A percentile compares a stretch with the other conserved stretches of the same genome.
These are phyloP conservation scores for Hystrix brachyura DNA, from an alignment of 2,113 vertebrate genomes.

Conservation along the genomic window DNA sequence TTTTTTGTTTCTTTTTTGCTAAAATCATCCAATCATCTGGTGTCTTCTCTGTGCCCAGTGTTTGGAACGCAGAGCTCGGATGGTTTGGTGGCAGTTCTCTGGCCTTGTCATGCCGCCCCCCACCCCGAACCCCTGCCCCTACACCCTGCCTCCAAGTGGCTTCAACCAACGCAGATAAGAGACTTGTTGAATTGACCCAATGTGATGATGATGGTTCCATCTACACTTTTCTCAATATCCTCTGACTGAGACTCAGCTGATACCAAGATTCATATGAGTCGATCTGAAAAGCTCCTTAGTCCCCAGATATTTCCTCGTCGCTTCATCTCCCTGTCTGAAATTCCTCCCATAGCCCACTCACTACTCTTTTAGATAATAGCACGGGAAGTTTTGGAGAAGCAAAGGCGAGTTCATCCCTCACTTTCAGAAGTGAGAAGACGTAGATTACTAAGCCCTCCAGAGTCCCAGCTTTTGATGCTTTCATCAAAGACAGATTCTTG, in stretches of 20 bases:
- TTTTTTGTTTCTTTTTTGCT: not conserved
- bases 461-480: not conserved
- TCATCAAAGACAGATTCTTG: not conserved
- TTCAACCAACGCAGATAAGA: constrained; percentile 20
- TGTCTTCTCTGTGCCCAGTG: not conserved
- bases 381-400: not conserved
- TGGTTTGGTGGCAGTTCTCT: not conserved
- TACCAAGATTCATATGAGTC: not conserved
- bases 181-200: not conserved
- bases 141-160: not conserved
- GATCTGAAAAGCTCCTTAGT: not conserved
- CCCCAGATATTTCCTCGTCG: not conserved
- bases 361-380: not conserved
- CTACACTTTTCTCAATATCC: not conserved
- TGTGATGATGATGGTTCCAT: not conserved
- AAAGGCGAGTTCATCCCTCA: not conserved
- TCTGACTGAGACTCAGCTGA: not conserved
- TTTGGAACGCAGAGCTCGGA: not conserved
- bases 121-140: not conserved
- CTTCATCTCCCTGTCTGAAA: not conserved
- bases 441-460: not conserved
- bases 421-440: not conserved
- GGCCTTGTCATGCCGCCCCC: not conserved
- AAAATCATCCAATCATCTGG: not conserved
- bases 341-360: not conserved